Evolutionary conservation across 2,797 vertebrate species (phyloP).

Genomic region (Microctenopoma stevenorrisi): DNA sequence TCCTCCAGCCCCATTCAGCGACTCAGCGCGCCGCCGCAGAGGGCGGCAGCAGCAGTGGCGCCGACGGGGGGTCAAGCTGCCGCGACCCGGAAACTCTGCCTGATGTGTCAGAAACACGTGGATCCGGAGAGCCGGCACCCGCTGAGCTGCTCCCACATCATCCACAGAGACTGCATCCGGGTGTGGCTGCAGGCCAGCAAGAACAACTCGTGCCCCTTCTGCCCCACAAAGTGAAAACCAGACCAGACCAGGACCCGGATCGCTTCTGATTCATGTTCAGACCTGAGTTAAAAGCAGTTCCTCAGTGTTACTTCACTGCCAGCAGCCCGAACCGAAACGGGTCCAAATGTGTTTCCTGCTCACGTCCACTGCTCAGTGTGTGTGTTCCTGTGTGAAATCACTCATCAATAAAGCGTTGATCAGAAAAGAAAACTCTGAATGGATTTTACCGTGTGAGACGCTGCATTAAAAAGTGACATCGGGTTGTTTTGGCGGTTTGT

Average conservation of each 20-base stretch:
- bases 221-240: slow-evolving; percentile 73
- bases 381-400: no score
- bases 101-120: slow-evolving; percentile 93
- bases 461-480: no score
- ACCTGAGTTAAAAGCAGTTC: no score
- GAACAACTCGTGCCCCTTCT: slow-evolving; percentile 93
- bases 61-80: slow-evolving; percentile 20
- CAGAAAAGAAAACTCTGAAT: no score
- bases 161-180: slow-evolving; percentile 94
- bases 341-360: no score
- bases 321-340: no score
- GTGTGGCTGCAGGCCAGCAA: slow-evolving; percentile 93
- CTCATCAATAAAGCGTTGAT: no score
- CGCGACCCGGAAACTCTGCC: slow-evolving; percentile 85
- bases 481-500: no score
- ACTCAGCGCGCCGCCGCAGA: slow-evolving; percentile 77
- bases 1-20: slow-evolving; percentile 65
- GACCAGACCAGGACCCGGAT: neutral
- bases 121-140: slow-evolving; percentile 87
- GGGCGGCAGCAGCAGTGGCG: slow-evolving; percentile 66
- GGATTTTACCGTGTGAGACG: no score
- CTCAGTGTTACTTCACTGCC: no score
- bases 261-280: no score
- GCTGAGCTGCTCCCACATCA: slow-evolving; percentile 87
- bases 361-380: no score